Conservation (phyloP, 2,888 invertebrate genomes). For the Calameuta pallipes region DNA sequence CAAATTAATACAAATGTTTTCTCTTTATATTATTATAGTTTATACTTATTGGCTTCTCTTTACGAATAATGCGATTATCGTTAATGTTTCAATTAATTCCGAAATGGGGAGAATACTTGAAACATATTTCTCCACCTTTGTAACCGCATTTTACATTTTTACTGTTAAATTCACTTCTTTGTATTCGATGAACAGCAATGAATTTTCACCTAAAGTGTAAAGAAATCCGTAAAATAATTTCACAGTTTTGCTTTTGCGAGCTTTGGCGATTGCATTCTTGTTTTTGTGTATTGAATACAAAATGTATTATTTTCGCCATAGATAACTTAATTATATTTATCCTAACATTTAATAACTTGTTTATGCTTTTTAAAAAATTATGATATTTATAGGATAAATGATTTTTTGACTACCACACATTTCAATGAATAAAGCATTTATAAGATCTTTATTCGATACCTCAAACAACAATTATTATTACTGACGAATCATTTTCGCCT, state of each 20-base stretch:
- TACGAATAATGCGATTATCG: background rate
- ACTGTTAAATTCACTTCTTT: background rate
- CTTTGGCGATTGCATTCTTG: constrained; percentile 1
- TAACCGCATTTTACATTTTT: background rate
- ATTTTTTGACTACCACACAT: background rate
- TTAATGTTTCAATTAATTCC: background rate
- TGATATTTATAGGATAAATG: background rate
- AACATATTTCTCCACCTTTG: background rate
- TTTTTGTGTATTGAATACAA: background rate
- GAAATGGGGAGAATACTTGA: background rate
- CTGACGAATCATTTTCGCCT: too few relatives aligned
- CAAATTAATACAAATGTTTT: background rate
- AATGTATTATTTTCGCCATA: background rate
- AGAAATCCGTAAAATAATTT: constrained; percentile 17
- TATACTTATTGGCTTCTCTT: background rate
- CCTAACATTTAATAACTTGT: background rate
- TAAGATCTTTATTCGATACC: background rate
- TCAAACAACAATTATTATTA: background rate
- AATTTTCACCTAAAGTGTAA: background rate
- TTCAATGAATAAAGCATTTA: background rate
- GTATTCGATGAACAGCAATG: background rate
- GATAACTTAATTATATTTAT: background rate
- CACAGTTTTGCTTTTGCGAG: constrained; percentile 21
- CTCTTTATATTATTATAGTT: background rate
- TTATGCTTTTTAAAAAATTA: background rate